Evolutionary conservation across 2,797 vertebrate genomes (phyloP).

Genomic region (Rhinogobio ventralis): DNA sequence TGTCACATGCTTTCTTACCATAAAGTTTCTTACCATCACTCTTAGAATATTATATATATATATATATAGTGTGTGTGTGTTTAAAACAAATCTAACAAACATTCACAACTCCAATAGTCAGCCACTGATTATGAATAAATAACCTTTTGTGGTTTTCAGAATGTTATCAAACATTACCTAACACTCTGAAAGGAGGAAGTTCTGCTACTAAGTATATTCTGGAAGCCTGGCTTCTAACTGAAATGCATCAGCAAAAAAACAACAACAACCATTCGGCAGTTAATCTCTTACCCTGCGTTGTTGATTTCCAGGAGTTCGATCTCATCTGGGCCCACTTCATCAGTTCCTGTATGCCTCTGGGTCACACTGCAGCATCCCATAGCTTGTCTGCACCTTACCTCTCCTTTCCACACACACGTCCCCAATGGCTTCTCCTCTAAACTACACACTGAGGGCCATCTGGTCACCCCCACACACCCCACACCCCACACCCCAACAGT

Average conservation of each 20-base stretch:
- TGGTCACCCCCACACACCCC: slow-evolving; percentile 69
- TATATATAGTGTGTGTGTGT: too few relatives aligned
- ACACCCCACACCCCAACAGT: slow-evolving; percentile 47
- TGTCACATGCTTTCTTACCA: not conserved
- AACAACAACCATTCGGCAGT: not conserved
- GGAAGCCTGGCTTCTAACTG: slow-evolving; percentile 4
- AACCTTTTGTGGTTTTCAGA: not conserved
- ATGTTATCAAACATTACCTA: slow-evolving; percentile 37
- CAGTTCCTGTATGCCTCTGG: slow-evolving; percentile 76
- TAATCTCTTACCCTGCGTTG: slow-evolving; percentile 76
- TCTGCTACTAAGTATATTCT: not conserved
- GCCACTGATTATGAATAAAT: not conserved
- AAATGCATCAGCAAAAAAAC: not conserved
- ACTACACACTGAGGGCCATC: slow-evolving; percentile 74
- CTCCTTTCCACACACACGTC: slow-evolving; percentile 17
- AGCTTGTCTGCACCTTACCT: slow-evolving; percentile 58
- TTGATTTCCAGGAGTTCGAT: slow-evolving; percentile 80
- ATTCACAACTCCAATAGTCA: not conserved
- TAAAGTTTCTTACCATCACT: not conserved
- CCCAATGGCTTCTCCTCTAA: slow-evolving; percentile 59
- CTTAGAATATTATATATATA: not conserved
- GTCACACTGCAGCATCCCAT: slow-evolving; percentile 88
- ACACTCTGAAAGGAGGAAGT: slow-evolving; percentile 49
- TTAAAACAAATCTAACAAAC: not conserved
- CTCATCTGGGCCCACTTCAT: slow-evolving; percentile 82